Conservation (phyloP, 2,113 vertebrate species). For the Ctenodactylus gundi region DNA sequence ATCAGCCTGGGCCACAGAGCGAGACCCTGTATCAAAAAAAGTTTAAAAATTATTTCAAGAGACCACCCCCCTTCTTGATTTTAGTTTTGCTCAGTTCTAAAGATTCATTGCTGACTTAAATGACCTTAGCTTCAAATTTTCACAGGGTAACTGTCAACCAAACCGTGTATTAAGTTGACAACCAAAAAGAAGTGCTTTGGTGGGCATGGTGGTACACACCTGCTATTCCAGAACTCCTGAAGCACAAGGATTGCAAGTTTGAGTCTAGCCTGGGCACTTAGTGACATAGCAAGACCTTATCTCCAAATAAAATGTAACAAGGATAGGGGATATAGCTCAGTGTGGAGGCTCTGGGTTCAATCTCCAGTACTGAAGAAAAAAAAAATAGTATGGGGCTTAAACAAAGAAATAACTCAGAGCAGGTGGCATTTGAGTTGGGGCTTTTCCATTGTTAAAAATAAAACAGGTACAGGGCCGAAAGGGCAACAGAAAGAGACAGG, state of each 20-base stretch:
- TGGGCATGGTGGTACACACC: neutral
- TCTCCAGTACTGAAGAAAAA: neutral
- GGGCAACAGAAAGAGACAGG: neutral
- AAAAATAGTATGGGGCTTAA: neutral
- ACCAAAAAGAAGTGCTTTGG: neutral
- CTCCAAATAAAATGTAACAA: neutral
- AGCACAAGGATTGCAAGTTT: neutral
- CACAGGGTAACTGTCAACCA: too few relatives aligned
- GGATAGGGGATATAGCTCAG: neutral
- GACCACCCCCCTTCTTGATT: neutral
- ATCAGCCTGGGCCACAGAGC: too few relatives aligned
- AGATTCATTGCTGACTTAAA: neutral
- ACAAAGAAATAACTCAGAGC: neutral
- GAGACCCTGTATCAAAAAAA: too few relatives aligned
- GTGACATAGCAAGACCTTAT: neutral
- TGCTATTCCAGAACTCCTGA: neutral
- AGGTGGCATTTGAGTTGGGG: neutral
- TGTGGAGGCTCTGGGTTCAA: neutral
- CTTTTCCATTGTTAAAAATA: neutral
- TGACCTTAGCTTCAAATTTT: neutral
- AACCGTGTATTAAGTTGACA: neutral
- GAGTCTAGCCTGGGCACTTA: neutral
- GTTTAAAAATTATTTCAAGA: neutral
- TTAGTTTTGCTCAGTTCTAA: neutral
- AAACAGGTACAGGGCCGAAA: neutral